Evolutionary conservation across 2,113 vertebrate species (phyloP).

Genomic region (Pipra filicauda): DNA sequence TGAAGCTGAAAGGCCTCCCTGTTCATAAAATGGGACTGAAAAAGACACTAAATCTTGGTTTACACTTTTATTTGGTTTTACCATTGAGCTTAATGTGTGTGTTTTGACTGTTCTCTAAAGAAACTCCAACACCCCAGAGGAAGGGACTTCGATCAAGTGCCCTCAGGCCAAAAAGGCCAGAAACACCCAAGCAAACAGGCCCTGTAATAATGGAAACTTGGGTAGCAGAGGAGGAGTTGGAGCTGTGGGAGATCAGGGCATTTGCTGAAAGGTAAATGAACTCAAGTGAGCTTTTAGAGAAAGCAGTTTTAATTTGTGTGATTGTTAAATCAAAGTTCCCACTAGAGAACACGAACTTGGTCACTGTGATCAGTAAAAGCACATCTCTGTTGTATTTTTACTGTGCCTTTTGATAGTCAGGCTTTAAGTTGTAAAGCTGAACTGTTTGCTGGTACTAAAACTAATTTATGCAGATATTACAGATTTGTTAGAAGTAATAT

Average conservation of each 20-base stretch:
- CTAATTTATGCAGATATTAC: not conserved
- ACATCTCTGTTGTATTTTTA: not conserved
- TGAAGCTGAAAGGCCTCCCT: not conserved
- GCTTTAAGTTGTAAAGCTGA: not conserved
- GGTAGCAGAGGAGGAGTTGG: conserved; percentile 96
- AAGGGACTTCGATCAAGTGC: conserved; percentile 93
- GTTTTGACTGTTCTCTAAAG: conserved; percentile 71
- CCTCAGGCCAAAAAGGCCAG: conserved; percentile 93
- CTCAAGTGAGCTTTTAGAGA: not conserved
- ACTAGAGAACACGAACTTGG: not conserved
- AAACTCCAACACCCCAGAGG: conserved; percentile 94
- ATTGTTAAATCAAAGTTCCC: not conserved
- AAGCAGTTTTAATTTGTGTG: not conserved
- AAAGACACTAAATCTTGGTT: not conserved
- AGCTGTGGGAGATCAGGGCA: conserved; percentile 98
- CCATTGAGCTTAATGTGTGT: conserved; percentile 15
- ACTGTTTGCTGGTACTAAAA: not conserved
- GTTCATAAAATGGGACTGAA: not conserved
- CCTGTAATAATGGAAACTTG: conserved; percentile 98
- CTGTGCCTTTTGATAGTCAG: not conserved
- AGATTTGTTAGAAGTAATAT: not conserved
- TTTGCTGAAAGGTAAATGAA: conserved; percentile 93
- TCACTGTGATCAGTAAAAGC: not conserved
- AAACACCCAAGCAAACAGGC: conserved; percentile 94
- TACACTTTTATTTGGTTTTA: not conserved